Evolutionary conservation across 2,888 invertebrate species (phyloP).

Genomic region (Chironomus riparius): DNA sequence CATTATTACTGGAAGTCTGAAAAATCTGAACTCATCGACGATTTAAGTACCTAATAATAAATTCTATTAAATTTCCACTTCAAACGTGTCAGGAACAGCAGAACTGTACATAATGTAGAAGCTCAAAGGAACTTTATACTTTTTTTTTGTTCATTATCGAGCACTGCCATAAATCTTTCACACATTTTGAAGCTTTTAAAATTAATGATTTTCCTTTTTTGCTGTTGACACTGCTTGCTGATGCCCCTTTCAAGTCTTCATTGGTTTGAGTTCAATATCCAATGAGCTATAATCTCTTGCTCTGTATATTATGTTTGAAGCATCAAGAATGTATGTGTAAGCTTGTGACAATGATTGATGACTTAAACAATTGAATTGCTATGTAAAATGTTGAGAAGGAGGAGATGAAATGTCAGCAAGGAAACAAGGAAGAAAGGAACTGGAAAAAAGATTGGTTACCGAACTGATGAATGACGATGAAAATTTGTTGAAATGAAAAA

Average conservation of each 20-base stretch:
- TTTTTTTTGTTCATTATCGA: conserved; percentile 12
- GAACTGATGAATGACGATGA: too few species aligned
- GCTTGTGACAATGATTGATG: conserved; percentile 10
- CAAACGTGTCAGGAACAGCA: too few species aligned
- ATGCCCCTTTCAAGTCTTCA: neutral
- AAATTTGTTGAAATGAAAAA: too few species aligned
- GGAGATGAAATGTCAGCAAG: neutral
- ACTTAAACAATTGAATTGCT: neutral
- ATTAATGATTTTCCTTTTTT: conserved; percentile 18
- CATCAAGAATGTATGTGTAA: neutral
- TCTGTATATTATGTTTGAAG: neutral
- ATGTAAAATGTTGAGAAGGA: neutral
- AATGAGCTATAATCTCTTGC: neutral
- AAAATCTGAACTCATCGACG: neutral
- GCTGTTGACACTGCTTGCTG: neutral
- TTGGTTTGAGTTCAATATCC: conserved; percentile 22
- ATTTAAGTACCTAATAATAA: too few species aligned
- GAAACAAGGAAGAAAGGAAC: too few species aligned
- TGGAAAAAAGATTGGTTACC: neutral
- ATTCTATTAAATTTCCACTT: too few species aligned
- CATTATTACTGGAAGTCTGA: neutral
- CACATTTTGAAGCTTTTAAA: conserved; percentile 24
- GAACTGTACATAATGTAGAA: too few species aligned
- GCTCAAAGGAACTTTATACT: neutral
- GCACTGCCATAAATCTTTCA: conserved; percentile 24